phyloP scores from a whole-genome alignment of 2,888 invertebrate genomes.

The Scaeva pyrastri region DNA sequence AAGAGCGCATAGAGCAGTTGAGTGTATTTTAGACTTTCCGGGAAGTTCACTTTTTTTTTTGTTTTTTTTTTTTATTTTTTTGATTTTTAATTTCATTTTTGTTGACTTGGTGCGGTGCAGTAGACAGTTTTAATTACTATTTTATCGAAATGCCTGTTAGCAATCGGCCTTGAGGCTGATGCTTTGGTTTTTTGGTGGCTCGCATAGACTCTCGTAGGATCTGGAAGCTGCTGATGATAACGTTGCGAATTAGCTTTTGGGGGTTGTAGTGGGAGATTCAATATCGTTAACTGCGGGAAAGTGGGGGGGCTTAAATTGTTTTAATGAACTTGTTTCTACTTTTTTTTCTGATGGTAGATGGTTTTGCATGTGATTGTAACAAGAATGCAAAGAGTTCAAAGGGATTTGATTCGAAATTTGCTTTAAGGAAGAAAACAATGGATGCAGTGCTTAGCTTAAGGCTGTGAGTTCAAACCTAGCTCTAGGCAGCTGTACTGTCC shows the following conservation, averaged over 20 bases:
- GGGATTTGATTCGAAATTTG: too few species aligned
- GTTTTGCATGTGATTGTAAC: too few species aligned
- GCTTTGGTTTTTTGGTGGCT: constrained; percentile 16
- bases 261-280: too few species aligned
- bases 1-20: constrained; percentile 34
- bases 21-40: constrained; percentile 49
- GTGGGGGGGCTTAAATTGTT: too few species aligned
- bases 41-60: background rate
- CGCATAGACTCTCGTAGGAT: background rate
- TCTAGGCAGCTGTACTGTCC: too few species aligned
- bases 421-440: too few species aligned
- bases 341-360: too few species aligned
- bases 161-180: constrained; percentile 31
- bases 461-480: too few species aligned
- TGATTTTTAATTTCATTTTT: constrained; percentile 4
- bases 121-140: constrained; percentile 75
- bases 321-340: too few species aligned
- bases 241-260: background rate
- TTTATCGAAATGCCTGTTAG: constrained; percentile 63
- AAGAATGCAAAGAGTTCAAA: too few species aligned
- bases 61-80: background rate
- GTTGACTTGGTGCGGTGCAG: constrained; percentile 41
- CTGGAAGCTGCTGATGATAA: constrained; percentile 3
- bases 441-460: too few species aligned
- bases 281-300: too few species aligned